Conservation (phyloP, 2,888 invertebrate species). For the Incurvaria masculella region DNA sequence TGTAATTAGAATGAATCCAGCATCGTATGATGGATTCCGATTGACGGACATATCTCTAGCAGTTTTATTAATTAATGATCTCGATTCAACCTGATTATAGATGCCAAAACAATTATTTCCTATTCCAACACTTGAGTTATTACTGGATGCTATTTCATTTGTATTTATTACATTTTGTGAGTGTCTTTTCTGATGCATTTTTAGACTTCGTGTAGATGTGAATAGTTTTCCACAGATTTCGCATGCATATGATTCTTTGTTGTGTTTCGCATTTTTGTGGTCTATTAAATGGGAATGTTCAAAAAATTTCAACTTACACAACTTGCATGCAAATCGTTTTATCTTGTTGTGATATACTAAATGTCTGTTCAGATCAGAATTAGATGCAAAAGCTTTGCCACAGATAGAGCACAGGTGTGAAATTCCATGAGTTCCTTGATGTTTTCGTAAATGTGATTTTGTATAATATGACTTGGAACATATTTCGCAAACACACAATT, state of each 20-base stretch:
- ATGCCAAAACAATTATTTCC: too few species aligned
- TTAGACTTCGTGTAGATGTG: constrained; percentile 8
- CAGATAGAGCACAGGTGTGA: constrained; percentile 23
- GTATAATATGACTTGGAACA: constrained; percentile 27
- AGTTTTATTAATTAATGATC: too few species aligned
- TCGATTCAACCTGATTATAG: too few species aligned
- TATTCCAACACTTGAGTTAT: too few species aligned
- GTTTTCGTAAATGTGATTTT: constrained; percentile 25
- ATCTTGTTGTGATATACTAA: constrained; percentile 26
- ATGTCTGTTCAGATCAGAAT: constrained; percentile 26
- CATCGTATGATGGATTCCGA: neutral
- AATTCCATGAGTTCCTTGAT: constrained; percentile 24
- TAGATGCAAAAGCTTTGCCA: constrained; percentile 25
- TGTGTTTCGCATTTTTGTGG: constrained; percentile 25
- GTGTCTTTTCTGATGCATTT: too few species aligned
- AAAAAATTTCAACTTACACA: constrained; percentile 25
- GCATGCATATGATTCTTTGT: constrained; percentile 28
- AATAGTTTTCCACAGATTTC: constrained; percentile 26
- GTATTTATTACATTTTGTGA: too few species aligned
- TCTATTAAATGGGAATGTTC: constrained; percentile 28
- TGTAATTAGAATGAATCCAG: neutral
- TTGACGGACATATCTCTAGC: too few species aligned
- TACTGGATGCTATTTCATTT: too few species aligned
- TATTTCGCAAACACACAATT: constrained; percentile 21
- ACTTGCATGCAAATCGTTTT: constrained; percentile 24